Base-by-base conservation (phyloP, 1,140 invertebrate species). In the Tetramorium simillimum region DNA sequence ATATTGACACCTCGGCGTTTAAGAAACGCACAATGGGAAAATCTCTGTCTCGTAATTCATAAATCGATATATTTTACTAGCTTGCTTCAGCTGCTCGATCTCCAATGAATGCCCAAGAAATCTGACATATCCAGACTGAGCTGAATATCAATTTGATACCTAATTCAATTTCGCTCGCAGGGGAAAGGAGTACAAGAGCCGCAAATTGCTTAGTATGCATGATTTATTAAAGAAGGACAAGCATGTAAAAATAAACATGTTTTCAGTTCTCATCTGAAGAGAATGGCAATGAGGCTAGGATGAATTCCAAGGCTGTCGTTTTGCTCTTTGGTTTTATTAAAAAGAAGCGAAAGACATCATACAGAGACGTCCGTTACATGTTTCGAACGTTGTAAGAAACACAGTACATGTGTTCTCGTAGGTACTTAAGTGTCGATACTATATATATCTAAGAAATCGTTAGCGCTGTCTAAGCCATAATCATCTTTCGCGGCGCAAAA, bases 241-340 rank as follows among this genome's bases (percentile, higher is more conserved):
- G 40, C 49, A 10, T 43, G 33, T 49, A 60, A 51, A 33, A 12
- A 56, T 21, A 75, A 46, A 63, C 21, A 43, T 46, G 33, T 60
- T n/a, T 72, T 33, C 18, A 21, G 7, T 6, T 43, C 21, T 28
- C 10, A 16, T 46, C 10, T 21, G 43, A 12, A 12, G 12, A 58
- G 37, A 37, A 40, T 21, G 24, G 56, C 21, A 33, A 49, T 33
- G 53, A 70, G 51, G 43, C 43, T 46, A 43, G 49, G 73, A 78
- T 46, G 14, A 78, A 62, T 56, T 21, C 56, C 43, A 67, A 89
- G 69, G 28, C 76, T 72, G 28, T 63, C 58, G 90, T 49, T 69
- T 93, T 93, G 90, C 49, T 94, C 93, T 94, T 93, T 94, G 93
- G 93, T 94, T 94, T 93, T 94, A 93, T 94, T 94, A 93, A 77